These are phyloP conservation scores for Pedetes capensis DNA, from an alignment of 2,113 vertebrate genomes.

Conservation along the genomic window DNA sequence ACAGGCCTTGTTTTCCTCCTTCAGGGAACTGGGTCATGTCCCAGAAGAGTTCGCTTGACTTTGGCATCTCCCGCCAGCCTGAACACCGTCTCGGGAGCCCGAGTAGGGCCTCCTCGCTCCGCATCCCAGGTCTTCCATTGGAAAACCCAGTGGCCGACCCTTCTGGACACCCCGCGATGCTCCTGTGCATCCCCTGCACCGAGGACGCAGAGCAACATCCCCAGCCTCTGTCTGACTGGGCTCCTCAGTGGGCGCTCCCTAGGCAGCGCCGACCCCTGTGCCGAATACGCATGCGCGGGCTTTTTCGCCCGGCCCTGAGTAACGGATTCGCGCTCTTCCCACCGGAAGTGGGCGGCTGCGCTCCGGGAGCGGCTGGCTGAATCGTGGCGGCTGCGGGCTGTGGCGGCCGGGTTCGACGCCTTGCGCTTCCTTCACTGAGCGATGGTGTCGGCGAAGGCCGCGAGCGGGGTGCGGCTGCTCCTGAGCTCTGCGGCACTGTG, in stretches of 20 bases:
- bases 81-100: too few species aligned
- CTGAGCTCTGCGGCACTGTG: not conserved
- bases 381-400: not conserved
- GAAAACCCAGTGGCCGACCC: accelerated
- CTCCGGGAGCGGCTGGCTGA: not conserved
- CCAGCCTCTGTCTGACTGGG: too few species aligned
- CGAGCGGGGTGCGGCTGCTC: not conserved
- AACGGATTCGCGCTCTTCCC: constrained; percentile 54
- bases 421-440: accelerated
- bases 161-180: accelerated
- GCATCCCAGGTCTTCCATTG: accelerated
- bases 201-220: too few species aligned
- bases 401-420: accelerated
- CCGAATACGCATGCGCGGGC: constrained; percentile 60
- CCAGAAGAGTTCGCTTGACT: not conserved
- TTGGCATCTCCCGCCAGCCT: not conserved
- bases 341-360: constrained; percentile 68
- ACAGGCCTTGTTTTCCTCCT: not conserved
- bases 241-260: too few species aligned
- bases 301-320: accelerated
- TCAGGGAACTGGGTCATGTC: not conserved
- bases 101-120: too few species aligned
- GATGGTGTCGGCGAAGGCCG: constrained; percentile 57
- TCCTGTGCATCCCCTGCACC: too few species aligned
- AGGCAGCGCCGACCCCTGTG: too few species aligned